Conservation (phyloP, 2,888 invertebrate species). For the Diarsia brunnea region DNA sequence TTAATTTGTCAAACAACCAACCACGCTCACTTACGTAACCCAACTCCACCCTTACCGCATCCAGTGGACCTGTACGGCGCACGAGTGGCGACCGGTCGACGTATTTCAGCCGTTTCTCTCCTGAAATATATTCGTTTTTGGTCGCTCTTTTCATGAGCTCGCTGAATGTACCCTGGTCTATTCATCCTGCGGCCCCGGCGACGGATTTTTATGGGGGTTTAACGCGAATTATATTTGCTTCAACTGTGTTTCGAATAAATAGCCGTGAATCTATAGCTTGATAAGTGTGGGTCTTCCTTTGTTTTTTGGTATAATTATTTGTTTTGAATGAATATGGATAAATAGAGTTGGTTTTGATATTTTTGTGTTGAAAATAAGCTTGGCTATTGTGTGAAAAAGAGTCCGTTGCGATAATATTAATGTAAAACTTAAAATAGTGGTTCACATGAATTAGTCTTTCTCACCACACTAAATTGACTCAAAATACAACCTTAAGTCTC, state of each 20-base stretch:
- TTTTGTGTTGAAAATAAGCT: not conserved
- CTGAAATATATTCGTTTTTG: constrained; percentile 86
- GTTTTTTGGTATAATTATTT: constrained; percentile 51
- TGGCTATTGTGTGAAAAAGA: rapidly evolving
- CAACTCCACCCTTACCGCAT: constrained; percentile 55
- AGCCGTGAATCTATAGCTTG: constrained; percentile 72
- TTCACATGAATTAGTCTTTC: too few relatives aligned
- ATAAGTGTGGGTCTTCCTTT: constrained; percentile 56
- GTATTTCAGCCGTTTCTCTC: constrained; percentile 86
- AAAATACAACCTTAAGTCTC: not conserved
- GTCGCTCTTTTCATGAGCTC: constrained; percentile 87
- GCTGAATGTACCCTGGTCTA: constrained; percentile 86
- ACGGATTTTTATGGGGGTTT: constrained; percentile 86
- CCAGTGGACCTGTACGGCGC: constrained; percentile 67
- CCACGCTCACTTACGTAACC: constrained; percentile 21
- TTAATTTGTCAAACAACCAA: not conserved
- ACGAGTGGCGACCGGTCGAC: constrained; percentile 74
- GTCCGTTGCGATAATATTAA: not conserved
- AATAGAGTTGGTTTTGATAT: constrained; percentile 7
- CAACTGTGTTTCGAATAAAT: constrained; percentile 81
- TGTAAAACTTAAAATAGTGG: not conserved
- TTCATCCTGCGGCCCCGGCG: constrained; percentile 83
- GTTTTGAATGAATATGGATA: constrained; percentile 12
- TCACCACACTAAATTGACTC: not conserved
- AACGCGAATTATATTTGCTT: constrained; percentile 85